These are phyloP conservation scores for Callinectes sapidus DNA, from an alignment of 2,888 invertebrate species.

Conservation along the genomic window DNA sequence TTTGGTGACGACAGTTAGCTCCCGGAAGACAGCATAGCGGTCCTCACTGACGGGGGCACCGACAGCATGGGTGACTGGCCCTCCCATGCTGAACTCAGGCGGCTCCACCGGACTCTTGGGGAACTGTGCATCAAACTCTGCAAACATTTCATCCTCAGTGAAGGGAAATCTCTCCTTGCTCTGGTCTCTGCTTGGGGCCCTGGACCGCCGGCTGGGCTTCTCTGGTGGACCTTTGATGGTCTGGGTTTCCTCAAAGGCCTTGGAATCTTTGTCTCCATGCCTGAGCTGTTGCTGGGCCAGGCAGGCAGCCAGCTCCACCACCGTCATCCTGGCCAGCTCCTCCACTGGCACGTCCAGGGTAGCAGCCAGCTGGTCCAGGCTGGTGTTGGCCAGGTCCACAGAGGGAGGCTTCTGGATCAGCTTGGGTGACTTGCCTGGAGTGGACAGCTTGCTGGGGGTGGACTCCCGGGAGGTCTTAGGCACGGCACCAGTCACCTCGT, in stretches of 20 bases:
- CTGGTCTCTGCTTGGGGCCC: conserved; percentile 50
- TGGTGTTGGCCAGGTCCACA: conserved; percentile 80
- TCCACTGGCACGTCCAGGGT: conserved; percentile 86
- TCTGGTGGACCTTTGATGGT: conserved; percentile 38
- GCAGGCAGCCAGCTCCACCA: conserved; percentile 89
- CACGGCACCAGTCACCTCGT: conserved; percentile 70
- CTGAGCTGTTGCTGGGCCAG: conserved; percentile 76
- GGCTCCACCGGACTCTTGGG: conserved; percentile 72
- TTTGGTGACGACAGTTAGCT: conserved; percentile 77
- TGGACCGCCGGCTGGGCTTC: conserved; percentile 53
- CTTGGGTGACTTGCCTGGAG: conserved; percentile 72
- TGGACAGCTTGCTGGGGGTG: conserved; percentile 70
- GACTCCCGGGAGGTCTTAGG: conserved; percentile 68
- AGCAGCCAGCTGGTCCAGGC: conserved; percentile 86
- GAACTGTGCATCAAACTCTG: conserved; percentile 73
- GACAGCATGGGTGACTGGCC: conserved; percentile 47
- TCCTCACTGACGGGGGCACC: conserved; percentile 78
- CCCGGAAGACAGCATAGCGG: conserved; percentile 91
- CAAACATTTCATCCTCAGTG: conserved; percentile 72
- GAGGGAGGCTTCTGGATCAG: conserved; percentile 82
- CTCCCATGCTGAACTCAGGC: conserved; percentile 64
- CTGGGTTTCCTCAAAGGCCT: conserved; percentile 73
- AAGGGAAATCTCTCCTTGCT: conserved; percentile 60
- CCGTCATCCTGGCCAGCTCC: conserved; percentile 88
- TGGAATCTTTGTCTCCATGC: conserved; percentile 75